Percentiles rank a stretch among this genome's conserved stretches.
phyloP scores from a whole-genome alignment of 2,888 invertebrate species.

The Cactoblastis cactorum region DNA sequence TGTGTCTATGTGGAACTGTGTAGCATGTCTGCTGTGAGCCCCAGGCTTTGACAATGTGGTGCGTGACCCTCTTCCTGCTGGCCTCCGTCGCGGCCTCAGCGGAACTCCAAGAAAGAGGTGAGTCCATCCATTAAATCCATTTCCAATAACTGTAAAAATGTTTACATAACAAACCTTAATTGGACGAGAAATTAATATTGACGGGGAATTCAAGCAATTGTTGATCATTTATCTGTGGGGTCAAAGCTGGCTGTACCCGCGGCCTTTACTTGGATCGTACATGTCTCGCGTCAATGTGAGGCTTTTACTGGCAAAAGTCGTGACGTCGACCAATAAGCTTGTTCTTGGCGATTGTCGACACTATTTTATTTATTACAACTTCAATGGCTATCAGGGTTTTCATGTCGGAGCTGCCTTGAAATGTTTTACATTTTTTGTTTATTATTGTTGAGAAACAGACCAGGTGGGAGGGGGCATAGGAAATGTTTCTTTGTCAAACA shows the following conservation, averaged over 20 bases:
- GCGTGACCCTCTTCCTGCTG: conserved; percentile 37
- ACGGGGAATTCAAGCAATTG: conserved; percentile 4
- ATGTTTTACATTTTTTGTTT: background rate
- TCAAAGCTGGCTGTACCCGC: background rate
- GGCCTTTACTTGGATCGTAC: background rate
- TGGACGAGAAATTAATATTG: conserved; percentile 4
- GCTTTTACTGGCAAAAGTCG: background rate
- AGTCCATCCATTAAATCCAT: conserved; percentile 22
- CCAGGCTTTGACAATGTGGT: conserved; percentile 53
- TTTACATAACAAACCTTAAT: conserved; percentile 13
- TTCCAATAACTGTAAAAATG: conserved; percentile 1
- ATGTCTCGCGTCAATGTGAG: background rate
- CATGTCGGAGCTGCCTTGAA: background rate
- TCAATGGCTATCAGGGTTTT: background rate
- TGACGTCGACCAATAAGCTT: background rate
- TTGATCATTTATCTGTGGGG: background rate
- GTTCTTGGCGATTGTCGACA: background rate
- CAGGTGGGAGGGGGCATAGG: background rate
- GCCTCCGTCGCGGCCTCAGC: conserved; percentile 37
- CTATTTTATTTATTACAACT: background rate
- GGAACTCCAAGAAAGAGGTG: conserved; percentile 68
- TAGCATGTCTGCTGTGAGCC: conserved; percentile 54
- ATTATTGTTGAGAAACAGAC: background rate
- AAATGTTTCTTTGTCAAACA: conserved; percentile 4
- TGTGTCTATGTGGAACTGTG: conserved; percentile 35